Evolutionary conservation across 2,888 invertebrate genomes (phyloP).

Genomic region (Agriopis aurantiaria): DNA sequence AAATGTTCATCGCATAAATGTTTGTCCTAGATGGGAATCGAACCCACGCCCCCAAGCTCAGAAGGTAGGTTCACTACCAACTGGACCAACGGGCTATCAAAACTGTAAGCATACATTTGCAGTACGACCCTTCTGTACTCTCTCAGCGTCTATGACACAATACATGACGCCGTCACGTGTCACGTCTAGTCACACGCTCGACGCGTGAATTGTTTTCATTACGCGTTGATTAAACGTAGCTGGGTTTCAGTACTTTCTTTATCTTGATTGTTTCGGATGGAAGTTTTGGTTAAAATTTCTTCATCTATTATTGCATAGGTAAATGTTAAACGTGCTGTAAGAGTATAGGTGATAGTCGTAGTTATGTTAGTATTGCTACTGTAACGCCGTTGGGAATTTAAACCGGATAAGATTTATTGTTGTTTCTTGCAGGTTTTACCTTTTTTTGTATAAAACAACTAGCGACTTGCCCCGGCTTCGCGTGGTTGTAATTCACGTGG

Average conservation of each 20-base stretch:
- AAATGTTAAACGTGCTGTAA: not conserved
- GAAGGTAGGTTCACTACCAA: too few relatives aligned
- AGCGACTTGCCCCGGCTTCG: too few relatives aligned
- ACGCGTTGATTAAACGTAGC: constrained; percentile 35
- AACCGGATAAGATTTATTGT: not conserved
- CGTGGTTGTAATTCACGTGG: too few relatives aligned
- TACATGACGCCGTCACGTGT: constrained; percentile 60
- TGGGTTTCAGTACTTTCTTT: constrained; percentile 38
- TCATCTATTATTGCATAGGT: constrained; percentile 10
- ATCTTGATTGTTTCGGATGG: constrained; percentile 32
- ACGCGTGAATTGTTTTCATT: constrained; percentile 59
- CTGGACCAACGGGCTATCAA: too few relatives aligned
- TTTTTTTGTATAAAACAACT: too few relatives aligned
- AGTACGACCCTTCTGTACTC: constrained; percentile 7
- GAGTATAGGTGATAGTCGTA: not conserved
- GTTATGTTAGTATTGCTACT: not conserved
- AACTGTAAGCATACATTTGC: not conserved
- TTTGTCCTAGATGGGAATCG: too few relatives aligned
- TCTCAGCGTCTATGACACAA: constrained; percentile 45
- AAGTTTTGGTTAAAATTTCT: constrained; percentile 24
- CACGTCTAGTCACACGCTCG: constrained; percentile 57
- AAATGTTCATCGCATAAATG: too few relatives aligned
- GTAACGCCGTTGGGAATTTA: not conserved
- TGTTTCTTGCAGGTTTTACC: not conserved
- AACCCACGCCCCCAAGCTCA: too few relatives aligned